Conservation (phyloP, 2,113 vertebrate genomes). For the Erythrolamprus reginae region DNA sequence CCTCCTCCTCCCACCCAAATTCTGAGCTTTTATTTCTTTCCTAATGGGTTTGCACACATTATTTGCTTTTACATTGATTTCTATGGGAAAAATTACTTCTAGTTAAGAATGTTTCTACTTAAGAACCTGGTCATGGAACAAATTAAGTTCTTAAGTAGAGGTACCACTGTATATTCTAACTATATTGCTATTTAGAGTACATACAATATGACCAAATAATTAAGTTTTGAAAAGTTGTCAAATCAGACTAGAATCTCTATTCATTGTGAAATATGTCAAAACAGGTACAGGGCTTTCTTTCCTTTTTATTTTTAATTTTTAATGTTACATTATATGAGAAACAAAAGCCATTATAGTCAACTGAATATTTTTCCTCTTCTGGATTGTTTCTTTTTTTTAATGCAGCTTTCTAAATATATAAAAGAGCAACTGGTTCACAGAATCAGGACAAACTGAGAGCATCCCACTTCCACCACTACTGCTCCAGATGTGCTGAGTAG, state of each 20-base stretch:
- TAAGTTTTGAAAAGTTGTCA: too few relatives aligned
- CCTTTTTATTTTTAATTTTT: not conserved
- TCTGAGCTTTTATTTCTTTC: too few relatives aligned
- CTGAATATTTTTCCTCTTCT: not conserved
- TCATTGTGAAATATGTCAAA: not conserved
- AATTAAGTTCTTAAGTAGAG: too few relatives aligned
- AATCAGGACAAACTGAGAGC: too few relatives aligned
- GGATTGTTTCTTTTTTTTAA: not conserved
- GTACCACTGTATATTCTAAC: not conserved
- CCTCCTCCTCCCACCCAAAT: too few relatives aligned
- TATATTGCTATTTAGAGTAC: not conserved
- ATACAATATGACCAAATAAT: too few relatives aligned
- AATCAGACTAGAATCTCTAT: not conserved
- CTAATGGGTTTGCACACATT: too few relatives aligned
- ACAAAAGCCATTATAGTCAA: not conserved
- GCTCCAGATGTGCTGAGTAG: not conserved
- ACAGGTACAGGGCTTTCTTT: not conserved
- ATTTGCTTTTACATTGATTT: too few relatives aligned
- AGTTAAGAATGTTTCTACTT: too few relatives aligned
- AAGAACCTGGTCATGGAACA: too few relatives aligned
- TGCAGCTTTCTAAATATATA: not conserved
- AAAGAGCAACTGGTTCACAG: not conserved
- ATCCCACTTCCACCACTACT: too few relatives aligned
- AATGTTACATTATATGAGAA: not conserved
- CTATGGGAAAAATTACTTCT: too few relatives aligned